Conservation (phyloP, 2,888 invertebrate species). For the Dryomyza anilis region DNA sequence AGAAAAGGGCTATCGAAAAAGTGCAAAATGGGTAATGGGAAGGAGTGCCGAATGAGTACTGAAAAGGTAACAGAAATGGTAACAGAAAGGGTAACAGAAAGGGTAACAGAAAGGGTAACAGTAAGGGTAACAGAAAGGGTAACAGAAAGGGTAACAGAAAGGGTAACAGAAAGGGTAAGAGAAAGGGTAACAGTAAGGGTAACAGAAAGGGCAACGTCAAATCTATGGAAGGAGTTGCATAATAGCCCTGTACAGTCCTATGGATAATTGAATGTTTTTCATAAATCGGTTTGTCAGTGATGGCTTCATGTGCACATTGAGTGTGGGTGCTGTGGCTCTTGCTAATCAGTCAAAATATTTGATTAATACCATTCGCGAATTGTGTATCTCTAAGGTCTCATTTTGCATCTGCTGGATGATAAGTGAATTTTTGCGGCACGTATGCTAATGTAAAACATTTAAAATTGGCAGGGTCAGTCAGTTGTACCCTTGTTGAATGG, state of each 20-base stretch:
- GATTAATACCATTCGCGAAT: constrained; percentile 31
- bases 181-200: not conserved
- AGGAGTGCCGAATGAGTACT: not conserved
- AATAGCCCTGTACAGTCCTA: not conserved
- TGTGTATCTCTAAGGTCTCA: too few species aligned
- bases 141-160: not conserved
- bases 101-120: not conserved
- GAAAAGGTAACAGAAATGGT: not conserved
- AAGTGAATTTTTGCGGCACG: too few species aligned
- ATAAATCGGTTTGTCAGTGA: too few species aligned
- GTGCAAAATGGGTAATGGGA: too few species aligned
- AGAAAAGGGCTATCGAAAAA: too few species aligned
- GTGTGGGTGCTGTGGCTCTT: constrained; percentile 19
- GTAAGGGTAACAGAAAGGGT: too few species aligned
- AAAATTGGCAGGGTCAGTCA: too few species aligned
- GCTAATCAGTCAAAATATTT: constrained; percentile 39
- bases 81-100: not conserved
- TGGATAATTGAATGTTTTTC: constrained; percentile 8
- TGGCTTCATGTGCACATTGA: too few species aligned
- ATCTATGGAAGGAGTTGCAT: not conserved
- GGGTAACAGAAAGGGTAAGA: not conserved
- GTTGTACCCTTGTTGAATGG: too few species aligned
- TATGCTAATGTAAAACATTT: too few species aligned
- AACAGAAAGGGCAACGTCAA: not conserved
- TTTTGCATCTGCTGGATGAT: too few species aligned